Evolutionary conservation across 2,797 vertebrate species (phyloP), one percentile per base, ranked within the genome.

Genomic region (Characodon lateralis): DNA sequence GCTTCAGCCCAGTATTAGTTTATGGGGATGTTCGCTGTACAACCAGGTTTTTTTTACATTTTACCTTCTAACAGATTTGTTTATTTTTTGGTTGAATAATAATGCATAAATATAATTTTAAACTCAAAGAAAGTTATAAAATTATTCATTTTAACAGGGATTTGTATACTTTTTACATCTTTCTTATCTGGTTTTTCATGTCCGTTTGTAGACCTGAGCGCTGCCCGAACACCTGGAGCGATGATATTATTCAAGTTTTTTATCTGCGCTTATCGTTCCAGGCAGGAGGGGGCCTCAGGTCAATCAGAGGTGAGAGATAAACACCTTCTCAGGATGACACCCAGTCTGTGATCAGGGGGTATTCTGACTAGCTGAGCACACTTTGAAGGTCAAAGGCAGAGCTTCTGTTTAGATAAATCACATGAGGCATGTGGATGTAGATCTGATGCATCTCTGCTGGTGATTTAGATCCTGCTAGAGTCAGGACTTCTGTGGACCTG

Each of bases 191-290:
- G 3, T 7, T n/a, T 48, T 69, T 69, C 75, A 31, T n/a, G 61
- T 79, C 46, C 3, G 3, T 39, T 14, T 26, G 2, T 35, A 50
- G 51, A 10, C 70, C 0, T 10, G 53, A 63, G 48, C 16, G 31
- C 28, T 46, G 24, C 53, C 48, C 6, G 72, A 69, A 63, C 61
- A 22, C 51, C 39, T 31, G 18, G 24, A 50, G 72, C 58, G 55
- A 5, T 61, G 63, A 71, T 22, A 51, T 3, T 39, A 79, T 28
- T 31, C 13, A 22, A 22, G 22, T 8, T 63, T 85, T 83, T 83
- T 68, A 83, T 86, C 73, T 9, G 53, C 58, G 72, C 63, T 85
- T 78, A 88, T 90, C 85, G 53, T 78, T 82, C 28, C n/a, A 78
- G 80, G 85, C 77, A 59, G 74, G 66, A 55, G 63, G 74, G 72